phyloP scores from a whole-genome alignment of 1,140 invertebrate genomes.

The Teleogryllus occipitalis region DNA sequence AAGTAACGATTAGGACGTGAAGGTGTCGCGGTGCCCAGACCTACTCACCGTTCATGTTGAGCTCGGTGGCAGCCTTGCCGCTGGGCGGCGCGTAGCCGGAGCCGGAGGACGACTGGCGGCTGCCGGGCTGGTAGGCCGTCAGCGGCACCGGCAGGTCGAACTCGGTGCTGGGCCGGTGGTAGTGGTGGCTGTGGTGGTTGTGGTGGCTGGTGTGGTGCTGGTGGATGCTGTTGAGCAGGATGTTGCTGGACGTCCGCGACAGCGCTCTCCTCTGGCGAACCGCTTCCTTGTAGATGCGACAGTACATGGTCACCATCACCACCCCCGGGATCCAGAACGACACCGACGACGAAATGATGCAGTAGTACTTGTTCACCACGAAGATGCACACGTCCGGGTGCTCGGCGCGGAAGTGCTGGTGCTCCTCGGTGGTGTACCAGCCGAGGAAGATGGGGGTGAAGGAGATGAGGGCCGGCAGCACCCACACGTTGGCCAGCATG shows the following conservation, averaged over 20 bases:
- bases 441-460: constrained; percentile 92
- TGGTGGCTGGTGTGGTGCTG: constrained; percentile 56
- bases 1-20: too few species aligned
- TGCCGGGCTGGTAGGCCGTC: neutral
- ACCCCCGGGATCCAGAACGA: constrained; percentile 93
- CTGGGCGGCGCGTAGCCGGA: neutral
- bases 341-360: constrained; percentile 80
- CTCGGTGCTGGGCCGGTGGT: constrained; percentile 7
- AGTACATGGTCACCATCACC: constrained; percentile 91
- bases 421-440: constrained; percentile 79
- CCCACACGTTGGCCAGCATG: constrained; percentile 81
- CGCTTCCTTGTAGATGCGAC: constrained; percentile 81
- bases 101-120: constrained; percentile 14
- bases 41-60: constrained; percentile 19
- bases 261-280: constrained; percentile 78
- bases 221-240: constrained; percentile 71
- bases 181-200: constrained; percentile 36
- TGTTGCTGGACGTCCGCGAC: constrained; percentile 70
- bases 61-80: constrained; percentile 10
- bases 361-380: constrained; percentile 81
- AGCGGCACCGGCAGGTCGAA: neutral
- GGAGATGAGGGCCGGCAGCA: constrained; percentile 82
- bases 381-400: constrained; percentile 77
- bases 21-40: too few species aligned
- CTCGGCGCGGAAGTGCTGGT: constrained; percentile 53